Conservation (phyloP, 2,113 vertebrate genomes). For the Cervus canadensis region DNA sequence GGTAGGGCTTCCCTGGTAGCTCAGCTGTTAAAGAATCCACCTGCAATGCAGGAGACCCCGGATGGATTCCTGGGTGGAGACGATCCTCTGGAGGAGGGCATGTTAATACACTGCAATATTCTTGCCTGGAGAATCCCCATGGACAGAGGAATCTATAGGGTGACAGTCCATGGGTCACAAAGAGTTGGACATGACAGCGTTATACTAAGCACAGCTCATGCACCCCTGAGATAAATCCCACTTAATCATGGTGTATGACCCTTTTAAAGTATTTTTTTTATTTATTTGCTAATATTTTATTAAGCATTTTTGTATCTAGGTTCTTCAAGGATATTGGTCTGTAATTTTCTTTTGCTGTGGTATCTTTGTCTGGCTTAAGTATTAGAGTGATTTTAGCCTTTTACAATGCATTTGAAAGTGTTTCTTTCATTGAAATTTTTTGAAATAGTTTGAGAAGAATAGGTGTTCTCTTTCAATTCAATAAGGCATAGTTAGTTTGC, state of each 20-base stretch:
- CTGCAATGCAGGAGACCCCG: background rate
- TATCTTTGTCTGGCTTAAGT: background rate
- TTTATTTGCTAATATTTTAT: background rate
- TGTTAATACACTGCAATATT: background rate
- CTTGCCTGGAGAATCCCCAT: background rate
- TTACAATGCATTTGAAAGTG: background rate
- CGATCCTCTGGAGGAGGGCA: background rate
- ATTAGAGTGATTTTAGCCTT: background rate
- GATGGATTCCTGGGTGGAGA: background rate
- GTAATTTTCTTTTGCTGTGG: background rate
- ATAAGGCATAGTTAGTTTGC: background rate
- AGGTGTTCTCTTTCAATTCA: background rate
- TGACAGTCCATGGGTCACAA: background rate
- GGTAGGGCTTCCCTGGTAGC: background rate
- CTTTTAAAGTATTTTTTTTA: background rate
- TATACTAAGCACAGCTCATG: background rate
- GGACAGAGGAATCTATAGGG: background rate
- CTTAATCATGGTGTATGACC: background rate
- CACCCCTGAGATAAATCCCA: background rate
- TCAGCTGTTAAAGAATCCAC: background rate
- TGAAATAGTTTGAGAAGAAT: background rate
- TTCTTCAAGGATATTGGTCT: background rate
- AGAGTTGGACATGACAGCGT: background rate
- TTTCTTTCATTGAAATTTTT: background rate
- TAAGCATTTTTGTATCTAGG: background rate